Evolutionary conservation across 2,888 invertebrate species (phyloP).

Genomic region (Nephrotoma flavescens): DNA sequence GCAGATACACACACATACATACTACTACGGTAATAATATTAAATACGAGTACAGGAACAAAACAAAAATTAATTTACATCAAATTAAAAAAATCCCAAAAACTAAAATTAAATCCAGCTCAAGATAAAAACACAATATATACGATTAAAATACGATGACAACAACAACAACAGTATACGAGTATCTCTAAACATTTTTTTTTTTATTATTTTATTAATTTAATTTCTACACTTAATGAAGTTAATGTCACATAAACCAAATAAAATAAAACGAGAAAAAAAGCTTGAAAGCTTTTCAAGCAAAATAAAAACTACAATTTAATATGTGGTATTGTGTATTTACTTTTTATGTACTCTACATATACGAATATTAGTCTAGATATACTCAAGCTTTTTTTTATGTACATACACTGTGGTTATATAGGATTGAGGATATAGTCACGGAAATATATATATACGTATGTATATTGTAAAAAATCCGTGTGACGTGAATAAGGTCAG

Average conservation of each 20-base stretch:
- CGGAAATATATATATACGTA: background rate
- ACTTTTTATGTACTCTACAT: background rate
- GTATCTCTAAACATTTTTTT: background rate
- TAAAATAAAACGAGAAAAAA: background rate
- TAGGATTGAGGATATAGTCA: background rate
- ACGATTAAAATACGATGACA: background rate
- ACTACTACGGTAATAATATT: background rate
- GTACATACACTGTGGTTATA: background rate
- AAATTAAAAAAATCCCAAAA: background rate
- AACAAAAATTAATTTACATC: background rate
- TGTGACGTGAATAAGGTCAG: background rate
- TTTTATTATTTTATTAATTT: background rate
- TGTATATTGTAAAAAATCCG: background rate
- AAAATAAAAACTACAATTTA: background rate
- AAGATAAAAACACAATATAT: background rate
- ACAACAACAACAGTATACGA: background rate
- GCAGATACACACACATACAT: background rate
- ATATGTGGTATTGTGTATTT: background rate
- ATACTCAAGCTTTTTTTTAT: background rate
- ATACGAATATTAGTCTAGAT: background rate
- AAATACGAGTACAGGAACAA: too few species aligned
- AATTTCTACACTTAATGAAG: background rate
- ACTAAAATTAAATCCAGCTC: background rate
- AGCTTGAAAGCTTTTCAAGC: background rate
- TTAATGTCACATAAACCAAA: background rate